Evolutionary conservation across 2,888 invertebrate species (phyloP), one percentile per base, ranked within the genome.

Genomic region (Tenthredo amoena): DNA sequence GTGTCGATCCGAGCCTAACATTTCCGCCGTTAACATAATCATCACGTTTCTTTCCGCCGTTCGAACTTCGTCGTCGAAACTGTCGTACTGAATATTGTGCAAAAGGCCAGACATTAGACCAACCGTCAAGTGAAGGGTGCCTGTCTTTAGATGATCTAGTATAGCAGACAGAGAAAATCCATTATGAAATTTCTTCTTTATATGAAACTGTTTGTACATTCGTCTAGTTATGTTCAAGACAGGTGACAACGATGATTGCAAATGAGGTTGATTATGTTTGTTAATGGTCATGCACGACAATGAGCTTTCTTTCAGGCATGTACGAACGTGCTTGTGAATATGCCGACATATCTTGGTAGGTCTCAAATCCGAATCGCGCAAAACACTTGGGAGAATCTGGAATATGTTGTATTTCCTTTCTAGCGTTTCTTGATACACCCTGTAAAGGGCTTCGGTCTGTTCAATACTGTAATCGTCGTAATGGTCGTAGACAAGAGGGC

Each of bases 401-500:
- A 90, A 90, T 18, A 90, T 87, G 31, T 89, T 87, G 86, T 89
- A 90, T 34, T 86, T 88, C 40, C 89, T 86, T 26, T 88, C 87
- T 18, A 90, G 74, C 0, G 89, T 89, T 50, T 88, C 88, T 7
- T 84, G 86, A 62, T 90, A 88, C 1, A 90, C 85, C 40, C 82
- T 86, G 85, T 87, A 88, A 3, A 91, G 85, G 0, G 88, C 87
- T 55, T 89, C 87, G 79, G 89, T 87, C 84, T 91, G 88, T 47
- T 21, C 58, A n/a, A 88, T 86, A 6, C 85, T 85, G 58, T 89
- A 89, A 62, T 91, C 89, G 31, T 90, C 90, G 85, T 90, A 90
- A 58, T 87, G 86, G n/a, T 89, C 88, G 87, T 90, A 91, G 12
- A 90, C 87, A 15, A 90, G 87, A 7, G 86, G 85, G 2, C 91